Percentiles rank a stretch among this genome's conserved stretches.
These are phyloP conservation scores for Heterotis niloticus DNA, from an alignment of 2,113 vertebrate species.

Conservation along the genomic window DNA sequence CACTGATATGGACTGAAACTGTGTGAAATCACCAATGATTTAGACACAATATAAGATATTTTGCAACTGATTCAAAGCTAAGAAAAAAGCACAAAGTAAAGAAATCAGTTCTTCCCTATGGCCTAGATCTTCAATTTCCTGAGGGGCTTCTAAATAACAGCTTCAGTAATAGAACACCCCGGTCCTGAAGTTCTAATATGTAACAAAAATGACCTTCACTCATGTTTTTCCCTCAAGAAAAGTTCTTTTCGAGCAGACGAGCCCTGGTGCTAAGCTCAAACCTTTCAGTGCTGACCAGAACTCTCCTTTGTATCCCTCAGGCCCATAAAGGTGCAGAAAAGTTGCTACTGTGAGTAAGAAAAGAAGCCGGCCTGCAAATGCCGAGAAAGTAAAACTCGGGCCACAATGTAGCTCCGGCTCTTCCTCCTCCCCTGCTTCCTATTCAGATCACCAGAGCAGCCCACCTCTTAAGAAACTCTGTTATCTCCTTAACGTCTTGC, in stretches of 20 bases:
- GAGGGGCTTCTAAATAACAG: too few relatives aligned
- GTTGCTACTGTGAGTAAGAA: background rate
- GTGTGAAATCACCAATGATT: too few relatives aligned
- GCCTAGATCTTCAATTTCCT: background rate
- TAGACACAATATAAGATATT: too few relatives aligned
- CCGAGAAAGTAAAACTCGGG: background rate
- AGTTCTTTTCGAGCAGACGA: background rate
- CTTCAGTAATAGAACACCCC: too few relatives aligned
- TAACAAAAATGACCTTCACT: conserved; percentile 21
- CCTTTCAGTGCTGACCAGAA: background rate
- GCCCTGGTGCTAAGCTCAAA: background rate
- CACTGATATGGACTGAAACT: too few relatives aligned
- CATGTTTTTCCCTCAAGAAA: conserved; percentile 8
- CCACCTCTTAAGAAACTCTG: too few relatives aligned
- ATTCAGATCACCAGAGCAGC: too few relatives aligned
- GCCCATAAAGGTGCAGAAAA: conserved; percentile 7
- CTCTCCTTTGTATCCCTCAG: conserved; percentile 10
- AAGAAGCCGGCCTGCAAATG: background rate
- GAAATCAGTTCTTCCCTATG: background rate
- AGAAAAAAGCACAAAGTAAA: background rate
- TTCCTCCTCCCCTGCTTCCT: background rate
- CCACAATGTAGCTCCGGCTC: background rate
- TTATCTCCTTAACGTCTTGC: too few relatives aligned
- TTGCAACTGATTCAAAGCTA: background rate
- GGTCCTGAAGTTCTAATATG: background rate